These are phyloP conservation scores for Exaiptasia diaphana DNA, from an alignment of 64 coral and sea anemone species.

Conservation along the genomic window DNA sequence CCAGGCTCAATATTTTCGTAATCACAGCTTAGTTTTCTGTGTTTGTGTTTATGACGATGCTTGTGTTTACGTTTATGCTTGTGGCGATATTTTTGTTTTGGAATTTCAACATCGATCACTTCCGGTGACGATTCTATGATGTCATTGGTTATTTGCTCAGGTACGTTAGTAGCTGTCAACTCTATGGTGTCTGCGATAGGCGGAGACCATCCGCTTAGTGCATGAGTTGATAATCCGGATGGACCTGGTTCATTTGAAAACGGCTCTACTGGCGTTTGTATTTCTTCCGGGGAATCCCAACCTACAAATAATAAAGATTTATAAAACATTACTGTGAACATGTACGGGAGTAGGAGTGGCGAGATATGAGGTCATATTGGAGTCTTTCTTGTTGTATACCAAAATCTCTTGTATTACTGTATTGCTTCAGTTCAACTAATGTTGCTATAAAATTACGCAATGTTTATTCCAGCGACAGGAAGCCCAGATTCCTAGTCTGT, in stretches of 20 bases:
- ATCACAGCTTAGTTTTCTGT: no score
- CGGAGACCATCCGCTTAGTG: conserved; percentile 67
- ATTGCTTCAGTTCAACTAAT: no score
- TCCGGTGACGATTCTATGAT: not conserved
- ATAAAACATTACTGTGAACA: not conserved
- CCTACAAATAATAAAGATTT: not conserved
- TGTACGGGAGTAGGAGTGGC: not conserved
- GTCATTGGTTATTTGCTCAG: not conserved
- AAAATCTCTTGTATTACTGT: no score
- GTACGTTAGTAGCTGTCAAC: not conserved
- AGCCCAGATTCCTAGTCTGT: no score
- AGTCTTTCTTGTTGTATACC: no score
- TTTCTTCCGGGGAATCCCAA: conserved; percentile 68
- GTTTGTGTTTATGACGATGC: not conserved
- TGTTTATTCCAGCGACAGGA: no score
- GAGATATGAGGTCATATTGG: no score
- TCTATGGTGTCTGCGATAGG: not conserved
- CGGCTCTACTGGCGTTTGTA: not conserved
- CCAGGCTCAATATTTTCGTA: no score
- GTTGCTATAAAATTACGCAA: no score
- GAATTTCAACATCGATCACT: not conserved
- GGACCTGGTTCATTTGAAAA: conserved; percentile 35
- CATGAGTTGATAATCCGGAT: conserved; percentile 1
- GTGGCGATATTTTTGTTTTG: not conserved
- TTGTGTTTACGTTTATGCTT: not conserved